Evolutionary conservation across 2,113 vertebrate genomes (phyloP), one percentile per base, ranked within the genome.

Genomic region (Jacana jacana): DNA sequence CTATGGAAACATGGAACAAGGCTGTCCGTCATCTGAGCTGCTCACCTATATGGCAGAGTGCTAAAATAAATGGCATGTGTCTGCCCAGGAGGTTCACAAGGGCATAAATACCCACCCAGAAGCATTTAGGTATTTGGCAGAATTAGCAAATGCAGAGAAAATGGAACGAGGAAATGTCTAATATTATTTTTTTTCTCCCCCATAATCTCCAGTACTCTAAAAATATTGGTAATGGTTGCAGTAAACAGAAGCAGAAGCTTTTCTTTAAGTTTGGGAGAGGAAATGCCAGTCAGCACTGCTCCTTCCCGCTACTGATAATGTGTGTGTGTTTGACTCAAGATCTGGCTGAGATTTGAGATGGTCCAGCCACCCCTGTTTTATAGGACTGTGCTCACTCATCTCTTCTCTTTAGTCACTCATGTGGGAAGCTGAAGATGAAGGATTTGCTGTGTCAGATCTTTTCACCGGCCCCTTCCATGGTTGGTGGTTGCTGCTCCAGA

Each of bases 371-470:
- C 51, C n/a, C 40, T 73, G 42, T 33, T 90, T 90, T 54, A 49
- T 11, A 37, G 78, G 48, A 10, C 15, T 76, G n/a, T 28, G 35
- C 28, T 83, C 0, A 0, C 49, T 89, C 33, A 30, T 87, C 69
- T 83, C 27, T 31, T 88, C 23, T 52, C 52, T 61, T 81, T 3
- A 88, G 76, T 60, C 12, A 3, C 83, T 91, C 57, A 12, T 1
- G 4, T 0, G 33, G 64, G 79, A 73, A 78, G 78, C 64, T n/a
- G 75, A 85, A 58, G 28, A 55, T 17, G 91, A 88, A 80, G 71
- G 39, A 91, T 83, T 83, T 80, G 90, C 75, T 88, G 72, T 15
- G 52, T 93, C 88, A 90, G 82, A 51, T 48, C 64, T 83, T 95
- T 89, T 72, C 78, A 17, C 71, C 52, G 60, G 64, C 48, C 44